These are phyloP conservation scores for Hycleus phaleratus DNA, from an alignment of 1,140 invertebrate species.

Conservation along the genomic window DNA sequence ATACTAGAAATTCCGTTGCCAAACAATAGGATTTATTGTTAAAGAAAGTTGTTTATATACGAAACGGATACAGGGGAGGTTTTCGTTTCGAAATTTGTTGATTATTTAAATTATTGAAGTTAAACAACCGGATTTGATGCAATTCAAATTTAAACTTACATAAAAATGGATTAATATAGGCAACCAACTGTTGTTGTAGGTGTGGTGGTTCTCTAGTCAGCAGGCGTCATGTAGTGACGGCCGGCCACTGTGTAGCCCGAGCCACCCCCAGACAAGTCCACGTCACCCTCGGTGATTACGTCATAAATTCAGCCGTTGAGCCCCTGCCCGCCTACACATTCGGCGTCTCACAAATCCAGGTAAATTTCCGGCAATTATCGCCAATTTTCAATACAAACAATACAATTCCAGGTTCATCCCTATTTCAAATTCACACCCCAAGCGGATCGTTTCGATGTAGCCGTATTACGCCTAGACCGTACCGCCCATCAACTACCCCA, in stretches of 20 bases:
- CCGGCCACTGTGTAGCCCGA: conserved; percentile 91
- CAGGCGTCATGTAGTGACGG: conserved; percentile 87
- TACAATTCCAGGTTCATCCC: conserved; percentile 66
- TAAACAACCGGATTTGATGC: no score
- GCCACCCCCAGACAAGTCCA: conserved; percentile 82
- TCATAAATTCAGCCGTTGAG: conserved; percentile 87
- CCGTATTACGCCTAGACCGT: conserved; percentile 78
- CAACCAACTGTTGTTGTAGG: conserved; percentile 47
- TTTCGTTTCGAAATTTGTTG: no score
- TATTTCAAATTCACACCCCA: conserved; percentile 94
- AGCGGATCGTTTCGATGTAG: conserved; percentile 83
- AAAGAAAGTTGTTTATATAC: no score
- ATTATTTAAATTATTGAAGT: no score
- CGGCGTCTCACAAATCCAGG: conserved; percentile 72
- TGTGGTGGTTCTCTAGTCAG: conserved; percentile 93
- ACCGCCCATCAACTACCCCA: conserved; percentile 86
- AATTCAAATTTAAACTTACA: no score
- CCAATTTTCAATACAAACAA: background rate
- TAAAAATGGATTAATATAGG: background rate
- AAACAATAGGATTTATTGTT: no score
- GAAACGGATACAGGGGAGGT: no score
- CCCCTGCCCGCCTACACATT: conserved; percentile 84
- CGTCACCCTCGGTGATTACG: conserved; percentile 87
- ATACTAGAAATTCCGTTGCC: no score
- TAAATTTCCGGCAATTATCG: conserved; percentile 6